Evolutionary conservation across 2,113 vertebrate genomes (phyloP).

Genomic region (Physeter macrocephalus): DNA sequence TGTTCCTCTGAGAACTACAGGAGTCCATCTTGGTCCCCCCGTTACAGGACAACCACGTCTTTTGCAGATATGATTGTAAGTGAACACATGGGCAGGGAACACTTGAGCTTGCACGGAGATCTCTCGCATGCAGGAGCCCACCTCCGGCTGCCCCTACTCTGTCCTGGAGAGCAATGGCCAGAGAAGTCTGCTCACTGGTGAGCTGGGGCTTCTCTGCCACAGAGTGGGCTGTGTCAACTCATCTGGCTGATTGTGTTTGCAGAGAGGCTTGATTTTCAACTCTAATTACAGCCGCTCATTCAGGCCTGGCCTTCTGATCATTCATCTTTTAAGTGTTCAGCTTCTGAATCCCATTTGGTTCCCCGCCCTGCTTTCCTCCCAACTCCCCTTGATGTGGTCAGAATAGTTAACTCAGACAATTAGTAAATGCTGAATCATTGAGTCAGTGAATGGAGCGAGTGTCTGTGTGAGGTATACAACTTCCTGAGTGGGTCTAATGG

Average conservation of each 20-base stretch:
- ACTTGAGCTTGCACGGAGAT: accelerated
- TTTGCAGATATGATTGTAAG: neutral
- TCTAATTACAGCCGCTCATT: conserved; percentile 67
- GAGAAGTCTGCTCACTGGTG: neutral
- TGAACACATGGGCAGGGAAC: accelerated
- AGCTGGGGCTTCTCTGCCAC: neutral
- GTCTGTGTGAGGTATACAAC: conserved; percentile 77
- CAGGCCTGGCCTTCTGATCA: conserved; percentile 59
- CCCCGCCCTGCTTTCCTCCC: neutral
- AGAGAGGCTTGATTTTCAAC: conserved; percentile 36
- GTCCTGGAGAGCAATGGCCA: neutral
- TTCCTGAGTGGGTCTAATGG: conserved; percentile 78
- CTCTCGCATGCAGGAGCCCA: neutral
- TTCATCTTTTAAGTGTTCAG: conserved; percentile 70
- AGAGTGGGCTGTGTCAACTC: neutral
- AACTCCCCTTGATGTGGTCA: conserved; percentile 63
- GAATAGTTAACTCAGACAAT: conserved; percentile 69
- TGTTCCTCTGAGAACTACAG: neutral
- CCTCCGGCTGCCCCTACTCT: neutral
- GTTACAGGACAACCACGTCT: neutral
- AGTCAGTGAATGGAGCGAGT: conserved; percentile 77
- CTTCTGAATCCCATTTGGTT: conserved; percentile 67
- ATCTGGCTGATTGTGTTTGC: conserved; percentile 28
- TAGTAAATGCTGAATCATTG: conserved; percentile 77
- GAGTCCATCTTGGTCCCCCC: neutral